phyloP scores from a whole-genome alignment of 1,140 invertebrate species.

The Phenacoccus solenopsis region DNA sequence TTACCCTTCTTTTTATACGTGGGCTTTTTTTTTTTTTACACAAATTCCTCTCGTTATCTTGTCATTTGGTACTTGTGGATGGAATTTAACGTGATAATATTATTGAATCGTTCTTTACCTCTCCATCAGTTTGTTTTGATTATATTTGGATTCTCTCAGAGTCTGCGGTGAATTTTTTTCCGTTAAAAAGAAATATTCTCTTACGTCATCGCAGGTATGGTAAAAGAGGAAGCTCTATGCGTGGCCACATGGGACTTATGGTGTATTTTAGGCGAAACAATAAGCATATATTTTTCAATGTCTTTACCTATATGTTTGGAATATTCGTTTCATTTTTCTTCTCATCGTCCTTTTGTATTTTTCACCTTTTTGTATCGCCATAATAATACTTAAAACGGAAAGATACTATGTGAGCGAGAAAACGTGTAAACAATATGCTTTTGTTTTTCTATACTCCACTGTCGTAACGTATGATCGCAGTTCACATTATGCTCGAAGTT shows the following conservation, averaged over 20 bases:
- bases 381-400: background rate
- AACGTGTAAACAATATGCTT: background rate
- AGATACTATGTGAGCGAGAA: background rate
- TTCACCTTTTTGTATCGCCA: background rate
- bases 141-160: no score
- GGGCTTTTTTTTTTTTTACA: background rate
- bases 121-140: no score
- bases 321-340: background rate
- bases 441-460: background rate
- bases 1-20: background rate
- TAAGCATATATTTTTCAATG: background rate
- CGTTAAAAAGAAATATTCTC: no score
- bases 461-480: background rate
- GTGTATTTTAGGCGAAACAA: background rate
- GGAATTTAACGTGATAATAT: background rate
- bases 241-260: no score
- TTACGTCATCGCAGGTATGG: no score
- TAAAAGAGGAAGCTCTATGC: no score
- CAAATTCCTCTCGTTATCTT: conserved; percentile 1
- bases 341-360: background rate
- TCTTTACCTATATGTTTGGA: no score
- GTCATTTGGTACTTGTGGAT: conserved; percentile 1
- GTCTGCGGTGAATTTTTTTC: no score
- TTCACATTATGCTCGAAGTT: background rate
- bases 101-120: no score